Conservation (phyloP, 2,113 vertebrate species). For the Oenanthe oenanthe region DNA sequence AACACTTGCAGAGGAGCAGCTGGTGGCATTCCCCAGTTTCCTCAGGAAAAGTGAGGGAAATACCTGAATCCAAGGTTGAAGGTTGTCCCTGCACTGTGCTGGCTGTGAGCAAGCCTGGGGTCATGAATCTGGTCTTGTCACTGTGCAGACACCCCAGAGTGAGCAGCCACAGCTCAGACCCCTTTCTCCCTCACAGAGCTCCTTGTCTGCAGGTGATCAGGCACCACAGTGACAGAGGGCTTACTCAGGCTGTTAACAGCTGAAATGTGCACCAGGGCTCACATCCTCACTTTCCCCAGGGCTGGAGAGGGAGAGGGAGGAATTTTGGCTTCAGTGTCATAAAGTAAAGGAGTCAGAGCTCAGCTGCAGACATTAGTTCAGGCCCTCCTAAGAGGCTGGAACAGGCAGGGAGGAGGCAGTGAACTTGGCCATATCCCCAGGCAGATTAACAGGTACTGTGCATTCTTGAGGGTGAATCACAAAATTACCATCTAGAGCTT, state of each 20-base stretch:
- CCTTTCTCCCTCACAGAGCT: not conserved
- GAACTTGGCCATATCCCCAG: not conserved
- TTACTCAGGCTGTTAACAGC: not conserved
- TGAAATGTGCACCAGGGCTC: not conserved
- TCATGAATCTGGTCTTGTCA: not conserved
- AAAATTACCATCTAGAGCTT: not conserved
- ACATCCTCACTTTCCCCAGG: not conserved
- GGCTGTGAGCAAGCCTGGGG: not conserved
- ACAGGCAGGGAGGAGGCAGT: not conserved
- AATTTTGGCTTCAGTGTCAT: not conserved
- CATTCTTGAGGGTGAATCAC: fast-evolving
- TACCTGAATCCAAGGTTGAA: not conserved
- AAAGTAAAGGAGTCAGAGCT: not conserved
- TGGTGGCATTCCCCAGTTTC: not conserved
- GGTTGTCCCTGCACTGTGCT: fast-evolving
- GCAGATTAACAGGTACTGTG: not conserved
- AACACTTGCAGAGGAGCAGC: not conserved
- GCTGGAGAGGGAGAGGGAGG: not conserved
- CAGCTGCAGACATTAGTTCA: not conserved
- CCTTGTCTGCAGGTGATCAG: not conserved
- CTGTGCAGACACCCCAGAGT: not conserved
- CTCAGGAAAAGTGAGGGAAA: not conserved
- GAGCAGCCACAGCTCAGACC: not conserved
- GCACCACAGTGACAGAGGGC: fast-evolving
- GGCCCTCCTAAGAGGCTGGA: not conserved